A percentile compares a stretch with the other conserved stretches of the same genome.
Conservation (phyloP, 2,797 vertebrate species). For the Cuculus canorus region DNA sequence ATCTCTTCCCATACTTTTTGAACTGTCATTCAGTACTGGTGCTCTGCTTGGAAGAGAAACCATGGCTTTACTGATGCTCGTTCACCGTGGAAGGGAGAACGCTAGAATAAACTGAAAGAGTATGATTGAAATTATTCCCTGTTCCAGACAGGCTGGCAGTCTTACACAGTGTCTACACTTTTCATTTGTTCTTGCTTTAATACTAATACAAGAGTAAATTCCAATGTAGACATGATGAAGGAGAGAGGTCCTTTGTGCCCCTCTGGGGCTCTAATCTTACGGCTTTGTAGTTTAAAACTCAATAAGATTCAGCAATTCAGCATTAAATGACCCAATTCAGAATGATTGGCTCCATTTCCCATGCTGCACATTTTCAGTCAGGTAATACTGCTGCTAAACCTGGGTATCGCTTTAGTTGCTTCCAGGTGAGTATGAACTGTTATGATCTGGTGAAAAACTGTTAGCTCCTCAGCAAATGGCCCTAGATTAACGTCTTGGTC, state of each 20-base stretch:
- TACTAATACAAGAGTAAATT: conserved; percentile 19
- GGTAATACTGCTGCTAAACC: not conserved
- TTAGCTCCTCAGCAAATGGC: not conserved
- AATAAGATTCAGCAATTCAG: not conserved
- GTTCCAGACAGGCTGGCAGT: not conserved
- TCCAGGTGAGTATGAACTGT: not conserved
- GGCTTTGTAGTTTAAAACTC: not conserved
- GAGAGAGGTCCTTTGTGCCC: not conserved
- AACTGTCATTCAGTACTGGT: not conserved
- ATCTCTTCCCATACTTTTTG: not conserved
- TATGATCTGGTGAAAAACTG: not conserved
- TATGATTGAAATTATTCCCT: not conserved
- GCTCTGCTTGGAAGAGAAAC: not conserved
- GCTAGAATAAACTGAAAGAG: not conserved
- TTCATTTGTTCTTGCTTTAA: conserved; percentile 18
- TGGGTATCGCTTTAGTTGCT: not conserved
- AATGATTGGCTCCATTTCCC: not conserved
- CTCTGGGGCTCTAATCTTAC: not conserved
- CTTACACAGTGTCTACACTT: not conserved
- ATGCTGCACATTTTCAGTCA: not conserved
- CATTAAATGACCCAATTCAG: not conserved
- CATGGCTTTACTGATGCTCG: not conserved
- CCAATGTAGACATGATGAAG: not conserved
- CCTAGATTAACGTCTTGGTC: not conserved
- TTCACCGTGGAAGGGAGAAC: not conserved